Evolutionary conservation across 1,140 invertebrate species (phyloP).

Genomic region (Gonatopus flavifemur): DNA sequence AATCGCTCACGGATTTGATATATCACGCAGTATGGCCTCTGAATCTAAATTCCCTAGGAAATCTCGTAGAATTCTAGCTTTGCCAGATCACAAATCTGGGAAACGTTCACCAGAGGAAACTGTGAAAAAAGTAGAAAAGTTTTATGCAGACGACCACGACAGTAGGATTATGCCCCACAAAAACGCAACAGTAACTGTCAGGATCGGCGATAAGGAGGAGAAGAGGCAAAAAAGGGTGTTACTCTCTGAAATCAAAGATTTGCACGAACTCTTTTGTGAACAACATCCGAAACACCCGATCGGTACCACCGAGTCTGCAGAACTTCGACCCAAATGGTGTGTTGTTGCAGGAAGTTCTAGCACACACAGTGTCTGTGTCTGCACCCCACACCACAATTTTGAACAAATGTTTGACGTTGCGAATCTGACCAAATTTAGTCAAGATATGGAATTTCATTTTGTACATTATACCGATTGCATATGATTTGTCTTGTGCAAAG

Average conservation of each 20-base stretch:
- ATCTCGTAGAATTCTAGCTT: no score
- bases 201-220: neutral
- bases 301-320: conserved; percentile 13
- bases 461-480: conserved; percentile 6
- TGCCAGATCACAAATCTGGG: no score
- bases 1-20: no score
- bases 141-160: neutral
- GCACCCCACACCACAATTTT: conserved; percentile 11
- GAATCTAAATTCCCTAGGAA: no score
- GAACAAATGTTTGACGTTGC: conserved; percentile 11
- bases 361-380: conserved; percentile 12
- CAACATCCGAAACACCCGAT: neutral
- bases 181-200: conserved; percentile 4
- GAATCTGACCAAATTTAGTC: neutral
- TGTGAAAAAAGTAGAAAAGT: neutral
- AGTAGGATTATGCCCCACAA: neutral
- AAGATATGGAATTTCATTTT: no score
- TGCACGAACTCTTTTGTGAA: neutral
- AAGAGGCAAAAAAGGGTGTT: conserved; percentile 4
- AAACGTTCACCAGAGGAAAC: no score
- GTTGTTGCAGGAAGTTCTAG: conserved; percentile 3
- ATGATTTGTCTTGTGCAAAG: conserved; percentile 1
- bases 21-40: no score
- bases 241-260: neutral
- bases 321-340: conserved; percentile 7